phyloP scores from a whole-genome alignment of 2,888 invertebrate species.

The Phortica magna region DNA sequence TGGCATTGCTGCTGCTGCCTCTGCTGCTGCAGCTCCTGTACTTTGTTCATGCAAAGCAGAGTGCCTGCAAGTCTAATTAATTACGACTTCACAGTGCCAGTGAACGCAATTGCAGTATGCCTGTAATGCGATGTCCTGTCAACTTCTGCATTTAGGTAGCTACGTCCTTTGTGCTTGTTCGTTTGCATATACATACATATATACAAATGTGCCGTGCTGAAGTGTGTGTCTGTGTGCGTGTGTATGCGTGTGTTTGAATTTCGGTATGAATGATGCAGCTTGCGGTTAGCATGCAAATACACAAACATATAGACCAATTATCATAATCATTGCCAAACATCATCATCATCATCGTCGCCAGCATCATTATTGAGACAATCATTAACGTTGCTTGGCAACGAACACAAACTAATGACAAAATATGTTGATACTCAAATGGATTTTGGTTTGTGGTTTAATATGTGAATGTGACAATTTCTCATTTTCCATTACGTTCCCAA shows the following conservation, averaged over 20 bases:
- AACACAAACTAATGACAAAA: conserved; percentile 53
- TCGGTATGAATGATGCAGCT: not conserved
- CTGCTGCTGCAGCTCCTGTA: not conserved
- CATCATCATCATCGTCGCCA: conserved; percentile 44
- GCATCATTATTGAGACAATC: not conserved
- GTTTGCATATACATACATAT: not conserved
- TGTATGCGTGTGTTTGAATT: conserved; percentile 11
- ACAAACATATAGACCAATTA: not conserved
- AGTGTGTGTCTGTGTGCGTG: conserved; percentile 10
- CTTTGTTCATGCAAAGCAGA: conserved; percentile 51
- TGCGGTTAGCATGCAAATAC: conserved; percentile 11
- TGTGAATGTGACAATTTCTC: conserved; percentile 41
- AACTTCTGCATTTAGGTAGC: conserved; percentile 7
- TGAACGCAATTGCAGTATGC: not conserved
- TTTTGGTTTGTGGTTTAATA: conserved; percentile 56
- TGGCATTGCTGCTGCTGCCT: not conserved
- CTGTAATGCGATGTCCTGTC: conserved; percentile 21
- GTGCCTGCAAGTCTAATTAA: conserved; percentile 73
- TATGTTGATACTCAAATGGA: conserved; percentile 51
- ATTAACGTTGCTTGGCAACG: conserved; percentile 17
- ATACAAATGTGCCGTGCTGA: too few species aligned
- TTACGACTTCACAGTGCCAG: conserved; percentile 49
- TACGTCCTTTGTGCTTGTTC: conserved; percentile 4
- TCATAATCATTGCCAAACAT: conserved; percentile 15
- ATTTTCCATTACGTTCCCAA: conserved; percentile 27